Base-by-base conservation (phyloP, 2,888 invertebrate species). In the Dryocosmus kuriphilus region DNA sequence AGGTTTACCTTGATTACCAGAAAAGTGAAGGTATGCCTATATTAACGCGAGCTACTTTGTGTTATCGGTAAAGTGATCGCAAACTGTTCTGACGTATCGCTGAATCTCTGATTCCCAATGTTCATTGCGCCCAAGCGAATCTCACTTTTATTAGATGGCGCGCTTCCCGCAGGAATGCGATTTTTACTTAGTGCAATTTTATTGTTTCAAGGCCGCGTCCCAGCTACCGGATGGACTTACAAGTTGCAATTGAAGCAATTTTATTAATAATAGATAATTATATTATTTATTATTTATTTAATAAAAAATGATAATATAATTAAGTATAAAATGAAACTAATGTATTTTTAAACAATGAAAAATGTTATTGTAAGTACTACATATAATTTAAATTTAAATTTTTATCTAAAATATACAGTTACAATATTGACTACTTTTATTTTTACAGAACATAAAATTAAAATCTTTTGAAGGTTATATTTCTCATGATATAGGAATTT, bases 111-210 rank as follows among this genome's bases (percentile, higher is more conserved):
- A 71, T 71, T 51, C 46, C 51, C 30, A 71, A 51, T 71, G 46
- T 71, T 71, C 46, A 27, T 67, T 30, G 38, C 46, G 24, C 11
- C 41, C 41, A 38, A 24, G 22, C 24, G 65, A 65, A 71, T 71
- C 51, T 71, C n/a, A 71, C 46, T 71, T 71, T 71, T 71, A 71
- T 71, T 71, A 71, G 27, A 11, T 30, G 51, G 71, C 71, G 71
- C 71, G 51, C 71, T 51, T 71, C 51, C 51, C 71, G 51, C 46
- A 71, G 51, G 51, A 71, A 51, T 71, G 71, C 14, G 46, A 71
- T 71, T 71, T 71, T 71, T 30, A 71, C 71, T 71, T 30, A 71
- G 46, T 71, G 71, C 71, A 71, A 71, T 71, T 71, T 71, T 71
- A 71, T 51, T 71, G 71, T 71, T 46, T 51, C 51, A 71, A 71